Conservation (phyloP, 35 echinoderm and acorn worm species). For the Ptychodera flava region DNA sequence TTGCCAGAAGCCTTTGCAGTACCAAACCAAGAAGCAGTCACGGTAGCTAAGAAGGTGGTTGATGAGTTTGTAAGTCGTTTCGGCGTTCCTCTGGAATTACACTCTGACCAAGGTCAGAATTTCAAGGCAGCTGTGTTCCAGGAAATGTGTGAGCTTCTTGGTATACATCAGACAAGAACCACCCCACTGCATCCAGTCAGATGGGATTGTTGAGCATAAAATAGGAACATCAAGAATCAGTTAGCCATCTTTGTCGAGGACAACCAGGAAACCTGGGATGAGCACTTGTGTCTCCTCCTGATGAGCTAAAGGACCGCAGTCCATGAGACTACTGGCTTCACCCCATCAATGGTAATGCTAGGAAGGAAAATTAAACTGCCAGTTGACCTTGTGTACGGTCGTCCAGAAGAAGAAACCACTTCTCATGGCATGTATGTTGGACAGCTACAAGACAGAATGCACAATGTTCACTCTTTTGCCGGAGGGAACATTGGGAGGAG, state of each 20-base stretch:
- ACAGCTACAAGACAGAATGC: background rate
- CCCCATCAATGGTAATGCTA: slow-evolving; percentile 57
- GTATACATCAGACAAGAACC: slow-evolving; percentile 24
- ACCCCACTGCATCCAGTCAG: slow-evolving; percentile 25
- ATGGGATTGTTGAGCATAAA: slow-evolving; percentile 43
- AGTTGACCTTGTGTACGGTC: slow-evolving; percentile 15
- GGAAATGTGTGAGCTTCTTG: slow-evolving; percentile 16
- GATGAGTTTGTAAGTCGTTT: slow-evolving; percentile 24
- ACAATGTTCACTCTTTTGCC: background rate
- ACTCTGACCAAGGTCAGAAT: slow-evolving; percentile 35
- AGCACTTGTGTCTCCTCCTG: background rate
- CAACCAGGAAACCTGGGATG: slow-evolving; percentile 34
- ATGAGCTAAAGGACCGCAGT: slow-evolving; percentile 38
- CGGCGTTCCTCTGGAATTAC: slow-evolving; percentile 11
- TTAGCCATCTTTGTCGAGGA: slow-evolving; percentile 43
- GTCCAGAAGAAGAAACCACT: background rate
- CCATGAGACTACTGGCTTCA: slow-evolving; percentile 42
- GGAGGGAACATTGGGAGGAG: background rate
- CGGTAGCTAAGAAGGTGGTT: slow-evolving; percentile 26
- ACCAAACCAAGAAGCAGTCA: slow-evolving; percentile 33
- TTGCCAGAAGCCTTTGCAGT: slow-evolving; percentile 31
- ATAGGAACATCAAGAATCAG: slow-evolving; percentile 24
- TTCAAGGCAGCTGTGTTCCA: slow-evolving; percentile 30
- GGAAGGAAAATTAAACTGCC: slow-evolving; percentile 48
- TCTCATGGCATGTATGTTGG: background rate